A percentile compares a stretch with the other conserved stretches of the same genome.
Evolutionary conservation across 2,888 invertebrate genomes (phyloP).

Genomic region (Noctua pronuba): DNA sequence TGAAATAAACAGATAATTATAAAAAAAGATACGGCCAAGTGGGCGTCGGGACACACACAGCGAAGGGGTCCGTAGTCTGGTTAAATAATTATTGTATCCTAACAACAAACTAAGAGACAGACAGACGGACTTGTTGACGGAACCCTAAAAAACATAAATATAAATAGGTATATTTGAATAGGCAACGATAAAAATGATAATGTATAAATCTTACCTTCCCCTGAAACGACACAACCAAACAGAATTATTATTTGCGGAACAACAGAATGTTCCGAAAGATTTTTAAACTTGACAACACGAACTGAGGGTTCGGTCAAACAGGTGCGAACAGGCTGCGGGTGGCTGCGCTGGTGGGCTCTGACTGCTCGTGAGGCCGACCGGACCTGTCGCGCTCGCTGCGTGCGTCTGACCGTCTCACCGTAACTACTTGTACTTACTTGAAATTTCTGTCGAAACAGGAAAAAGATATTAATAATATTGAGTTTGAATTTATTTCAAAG

Average conservation of each 20-base stretch:
- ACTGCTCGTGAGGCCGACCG: not conserved
- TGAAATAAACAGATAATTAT: not conserved
- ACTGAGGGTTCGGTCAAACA: not conserved
- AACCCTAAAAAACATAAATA: too few relatives aligned
- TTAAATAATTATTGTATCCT: not conserved
- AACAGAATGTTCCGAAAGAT: conserved; percentile 55
- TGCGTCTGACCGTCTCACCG: not conserved
- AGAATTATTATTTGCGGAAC: not conserved
- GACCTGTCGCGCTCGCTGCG: not conserved
- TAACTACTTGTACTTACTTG: conserved; percentile 30
- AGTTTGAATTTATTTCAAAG: too few relatives aligned
- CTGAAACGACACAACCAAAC: conserved; percentile 51
- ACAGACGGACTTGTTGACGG: not conserved
- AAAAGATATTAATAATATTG: not conserved
- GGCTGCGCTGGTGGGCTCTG: too few relatives aligned
- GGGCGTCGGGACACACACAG: too few relatives aligned
- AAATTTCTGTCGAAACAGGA: conserved; percentile 40
- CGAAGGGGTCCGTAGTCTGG: too few relatives aligned
- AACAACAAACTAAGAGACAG: not conserved
- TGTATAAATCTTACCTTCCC: conserved; percentile 63
- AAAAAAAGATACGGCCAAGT: not conserved
- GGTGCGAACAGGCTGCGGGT: too few relatives aligned
- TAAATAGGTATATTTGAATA: not conserved
- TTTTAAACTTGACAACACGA: conserved; percentile 38
- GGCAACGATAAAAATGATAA: not conserved